Conservation (phyloP, 2,113 vertebrate species). For the Halcyon malimbica region DNA sequence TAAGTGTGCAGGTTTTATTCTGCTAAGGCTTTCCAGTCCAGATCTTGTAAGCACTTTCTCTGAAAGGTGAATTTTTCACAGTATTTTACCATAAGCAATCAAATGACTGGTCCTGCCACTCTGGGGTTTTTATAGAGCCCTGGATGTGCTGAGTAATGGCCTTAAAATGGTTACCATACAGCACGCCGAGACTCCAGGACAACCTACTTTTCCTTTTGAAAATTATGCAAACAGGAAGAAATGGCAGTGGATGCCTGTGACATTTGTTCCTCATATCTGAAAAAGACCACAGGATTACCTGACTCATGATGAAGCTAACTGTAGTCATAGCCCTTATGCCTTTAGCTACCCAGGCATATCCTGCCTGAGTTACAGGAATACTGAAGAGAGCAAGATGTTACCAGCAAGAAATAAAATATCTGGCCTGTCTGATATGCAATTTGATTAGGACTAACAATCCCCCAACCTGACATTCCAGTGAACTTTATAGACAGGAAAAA, state of each 20-base stretch:
- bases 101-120: neutral
- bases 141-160: neutral
- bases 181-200: neutral
- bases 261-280: neutral
- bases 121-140: neutral
- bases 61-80: neutral
- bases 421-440: neutral
- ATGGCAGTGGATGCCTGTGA: neutral
- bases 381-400: neutral
- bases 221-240: neutral
- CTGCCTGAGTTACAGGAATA: neutral
- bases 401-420: neutral
- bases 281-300: neutral
- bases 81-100: neutral
- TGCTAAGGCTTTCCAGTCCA: neutral
- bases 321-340: neutral
- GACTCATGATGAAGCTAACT: neutral
- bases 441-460: neutral
- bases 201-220: neutral
- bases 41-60: neutral
- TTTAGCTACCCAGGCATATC: neutral
- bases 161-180: neutral
- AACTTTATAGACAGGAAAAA: neutral
- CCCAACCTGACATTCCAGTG: neutral
- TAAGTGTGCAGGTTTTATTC: neutral